Evolutionary conservation across 1,140 invertebrate genomes (phyloP).

Genomic region (Physella acuta): DNA sequence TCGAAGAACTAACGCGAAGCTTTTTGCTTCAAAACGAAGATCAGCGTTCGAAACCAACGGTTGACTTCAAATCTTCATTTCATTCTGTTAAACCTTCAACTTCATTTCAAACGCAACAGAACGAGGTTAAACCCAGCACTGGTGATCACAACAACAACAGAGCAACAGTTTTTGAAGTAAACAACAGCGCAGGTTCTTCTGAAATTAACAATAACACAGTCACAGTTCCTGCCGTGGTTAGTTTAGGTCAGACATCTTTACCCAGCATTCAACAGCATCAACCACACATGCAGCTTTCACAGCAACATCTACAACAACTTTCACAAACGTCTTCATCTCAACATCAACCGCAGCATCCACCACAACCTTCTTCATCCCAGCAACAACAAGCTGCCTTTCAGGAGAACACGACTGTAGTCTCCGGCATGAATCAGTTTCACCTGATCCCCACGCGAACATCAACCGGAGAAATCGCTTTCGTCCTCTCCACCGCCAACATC

Average conservation of each 20-base stretch:
- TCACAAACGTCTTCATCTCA: neutral
- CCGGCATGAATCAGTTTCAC: neutral
- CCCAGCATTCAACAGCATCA: neutral
- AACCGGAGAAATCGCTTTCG: constrained; percentile 10
- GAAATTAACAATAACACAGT: constrained; percentile 19
- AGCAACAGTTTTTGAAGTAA: neutral
- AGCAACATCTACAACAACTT: neutral
- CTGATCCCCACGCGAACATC: constrained; percentile 6
- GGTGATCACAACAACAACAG: neutral
- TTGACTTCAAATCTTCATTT: neutral
- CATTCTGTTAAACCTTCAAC: neutral
- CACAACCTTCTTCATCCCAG: neutral
- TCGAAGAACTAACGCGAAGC: too few relatives aligned
- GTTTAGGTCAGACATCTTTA: neutral
- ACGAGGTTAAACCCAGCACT: neutral
- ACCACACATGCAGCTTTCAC: neutral
- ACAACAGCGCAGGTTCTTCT: neutral
- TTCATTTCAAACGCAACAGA: neutral
- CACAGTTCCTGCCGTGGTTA: neutral
- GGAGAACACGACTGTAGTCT: neutral
- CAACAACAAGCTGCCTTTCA: neutral
- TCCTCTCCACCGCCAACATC: constrained; percentile 9
- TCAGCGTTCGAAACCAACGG: too few relatives aligned
- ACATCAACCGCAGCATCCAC: constrained; percentile 4
- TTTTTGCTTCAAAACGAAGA: too few relatives aligned